Conservation (phyloP, 2,113 vertebrate genomes). For the Hemibagrus wyckioides region DNA sequence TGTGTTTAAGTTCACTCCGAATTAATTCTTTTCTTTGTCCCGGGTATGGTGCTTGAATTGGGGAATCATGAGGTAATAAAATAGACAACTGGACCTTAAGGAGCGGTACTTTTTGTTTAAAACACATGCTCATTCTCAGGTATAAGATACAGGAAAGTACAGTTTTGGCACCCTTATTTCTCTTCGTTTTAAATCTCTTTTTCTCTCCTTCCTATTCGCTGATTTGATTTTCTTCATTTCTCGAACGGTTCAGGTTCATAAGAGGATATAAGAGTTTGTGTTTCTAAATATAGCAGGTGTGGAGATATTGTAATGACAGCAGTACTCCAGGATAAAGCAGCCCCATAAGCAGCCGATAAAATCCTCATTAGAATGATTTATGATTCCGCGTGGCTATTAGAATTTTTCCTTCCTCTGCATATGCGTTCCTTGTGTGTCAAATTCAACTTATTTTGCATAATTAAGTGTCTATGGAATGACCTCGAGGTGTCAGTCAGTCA, state of each 20-base stretch:
- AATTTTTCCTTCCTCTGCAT: background rate
- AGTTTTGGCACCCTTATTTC: background rate
- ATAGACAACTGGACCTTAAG: background rate
- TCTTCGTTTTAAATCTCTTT: no score
- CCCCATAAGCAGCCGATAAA: background rate
- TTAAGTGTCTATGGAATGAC: constrained; percentile 17
- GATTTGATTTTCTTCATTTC: background rate
- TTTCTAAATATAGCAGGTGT: constrained; percentile 19
- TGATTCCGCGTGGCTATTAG: background rate
- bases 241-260: background rate
- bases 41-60: background rate
- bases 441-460: background rate
- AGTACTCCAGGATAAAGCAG: background rate
- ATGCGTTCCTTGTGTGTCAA: background rate
- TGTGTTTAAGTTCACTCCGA: background rate
- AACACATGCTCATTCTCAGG: background rate
- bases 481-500: constrained; percentile 2
- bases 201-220: no score
- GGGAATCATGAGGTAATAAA: background rate
- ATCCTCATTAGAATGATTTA: constrained; percentile 17
- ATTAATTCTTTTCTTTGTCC: background rate
- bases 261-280: background rate
- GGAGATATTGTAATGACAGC: background rate
- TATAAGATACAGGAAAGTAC: background rate
- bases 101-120: background rate